Evolutionary conservation across 2,888 invertebrate genomes (phyloP), one percentile per base, ranked within the genome.

Genomic region (Brachycybe producta): DNA sequence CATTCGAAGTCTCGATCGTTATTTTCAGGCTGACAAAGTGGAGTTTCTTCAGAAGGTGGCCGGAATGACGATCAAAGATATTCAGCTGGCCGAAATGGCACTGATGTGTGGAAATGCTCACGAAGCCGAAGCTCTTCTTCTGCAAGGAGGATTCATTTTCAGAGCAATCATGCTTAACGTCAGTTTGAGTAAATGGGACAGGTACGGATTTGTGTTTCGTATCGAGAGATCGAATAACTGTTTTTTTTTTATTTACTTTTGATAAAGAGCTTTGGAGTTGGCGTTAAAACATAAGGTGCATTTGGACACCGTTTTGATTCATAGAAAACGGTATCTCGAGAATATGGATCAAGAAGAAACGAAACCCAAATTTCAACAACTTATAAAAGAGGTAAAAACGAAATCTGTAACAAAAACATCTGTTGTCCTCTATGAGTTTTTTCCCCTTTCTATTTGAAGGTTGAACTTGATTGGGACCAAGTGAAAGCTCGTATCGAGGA

Each of bases 81-180:
- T 56, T 11, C 51, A 78, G 61, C 72, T 75, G 57, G 80, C 82
- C 1, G 78, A 79, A 62, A 75, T 79, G 68, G 75, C 78, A 15
- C 64, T 82, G 28, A 65, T 84, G 13, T 76, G 77, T 50, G 82
- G 82, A 2, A 78, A 79, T 61, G 64, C 74, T 1, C 70, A 75
- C 54, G 81, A 82, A 55, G 82, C 83, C 0, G 84, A 85, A 67
- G 75, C 75, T 4, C 74, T 80, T 55, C 67, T 84, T 13, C 67
- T 84, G 32, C 77, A 79, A 62, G 78, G 78, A 58, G 79, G 79
- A 38, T 70, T 78, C 56, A 70, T 75, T 24, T 78, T 78, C 61
- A 72, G 80, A 60, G 82, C 84, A 3, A 78, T 85, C 59, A 75
- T 78, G 67, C 71, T 79, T 32, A 80, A 83, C 64, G 68, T 83